Evolutionary conservation across 1,140 invertebrate species (phyloP).

Genomic region (Zaprionus gabonicus): DNA sequence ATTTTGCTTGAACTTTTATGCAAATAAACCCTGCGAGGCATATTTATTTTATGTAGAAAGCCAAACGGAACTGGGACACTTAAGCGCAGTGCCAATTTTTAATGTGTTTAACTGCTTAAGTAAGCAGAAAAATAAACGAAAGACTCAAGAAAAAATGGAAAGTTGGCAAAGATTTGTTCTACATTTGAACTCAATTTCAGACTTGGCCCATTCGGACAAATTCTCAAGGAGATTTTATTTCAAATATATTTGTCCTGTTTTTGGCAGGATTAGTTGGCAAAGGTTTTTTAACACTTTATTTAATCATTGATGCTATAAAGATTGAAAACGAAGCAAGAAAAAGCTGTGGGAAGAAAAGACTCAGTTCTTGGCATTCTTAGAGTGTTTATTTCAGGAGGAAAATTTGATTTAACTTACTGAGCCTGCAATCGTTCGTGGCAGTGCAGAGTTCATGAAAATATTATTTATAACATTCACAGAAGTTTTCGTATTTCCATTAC

Average conservation of each 20-base stretch:
- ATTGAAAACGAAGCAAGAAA: neutral
- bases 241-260: neutral
- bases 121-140: neutral
- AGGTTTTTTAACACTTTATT: neutral
- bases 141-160: neutral
- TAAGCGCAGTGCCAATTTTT: constrained; percentile 9
- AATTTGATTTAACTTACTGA: neutral
- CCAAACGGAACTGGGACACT: constrained; percentile 6
- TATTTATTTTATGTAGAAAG: constrained; percentile 3
- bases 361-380: no score
- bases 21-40: constrained; percentile 1
- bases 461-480: neutral
- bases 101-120: constrained; percentile 9
- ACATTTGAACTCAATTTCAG: constrained; percentile 44
- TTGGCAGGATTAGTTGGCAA: neutral
- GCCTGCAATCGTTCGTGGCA: neutral
- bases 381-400: neutral
- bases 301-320: neutral
- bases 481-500: neutral
- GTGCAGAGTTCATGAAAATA: neutral
- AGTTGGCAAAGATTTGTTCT: constrained; percentile 7
- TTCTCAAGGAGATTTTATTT: neutral
- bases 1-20: neutral
- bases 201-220: constrained; percentile 25
- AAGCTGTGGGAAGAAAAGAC: no score